Percentiles rank a stretch among this genome's conserved stretches.
Evolutionary conservation across 2,888 invertebrate species (phyloP).

Genomic region (Apeira syringaria): DNA sequence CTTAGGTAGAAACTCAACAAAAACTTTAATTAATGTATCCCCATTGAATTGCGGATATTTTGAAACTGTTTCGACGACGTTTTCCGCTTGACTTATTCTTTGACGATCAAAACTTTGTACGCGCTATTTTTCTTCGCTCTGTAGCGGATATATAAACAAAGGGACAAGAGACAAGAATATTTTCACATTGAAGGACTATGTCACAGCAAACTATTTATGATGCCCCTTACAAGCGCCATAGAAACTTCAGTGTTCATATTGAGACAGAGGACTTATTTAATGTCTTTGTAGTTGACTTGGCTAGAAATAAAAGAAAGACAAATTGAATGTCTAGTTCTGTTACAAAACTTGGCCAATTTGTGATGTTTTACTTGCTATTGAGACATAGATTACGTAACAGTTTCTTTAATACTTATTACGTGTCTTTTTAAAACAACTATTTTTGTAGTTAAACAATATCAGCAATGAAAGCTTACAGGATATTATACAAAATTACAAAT

Average conservation of each 20-base stretch:
- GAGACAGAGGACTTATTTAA: slow-evolving; percentile 1
- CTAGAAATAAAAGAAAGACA: slow-evolving; percentile 56
- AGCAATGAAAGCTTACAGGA: no score
- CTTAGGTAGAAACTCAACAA: no score
- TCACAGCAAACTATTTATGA: not conserved
- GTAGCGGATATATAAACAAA: slow-evolving; percentile 64
- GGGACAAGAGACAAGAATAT: slow-evolving; percentile 27
- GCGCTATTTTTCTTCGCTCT: slow-evolving; percentile 52
- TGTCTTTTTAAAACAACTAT: no score
- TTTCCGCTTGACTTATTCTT: slow-evolving; percentile 55
- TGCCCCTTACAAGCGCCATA: not conserved
- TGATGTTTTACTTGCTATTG: slow-evolving; percentile 21
- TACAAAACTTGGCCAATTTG: slow-evolving; percentile 47
- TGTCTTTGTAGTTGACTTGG: slow-evolving; percentile 2
- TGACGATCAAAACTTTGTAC: slow-evolving; percentile 53
- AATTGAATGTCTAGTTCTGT: slow-evolving; percentile 55
- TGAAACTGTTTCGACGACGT: slow-evolving; percentile 48
- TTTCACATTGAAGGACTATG: slow-evolving; percentile 1
- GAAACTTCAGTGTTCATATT: not conserved
- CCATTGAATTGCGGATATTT: slow-evolving; percentile 1
- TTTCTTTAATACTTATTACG: no score
- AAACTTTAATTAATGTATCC: not conserved
- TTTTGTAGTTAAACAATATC: no score
- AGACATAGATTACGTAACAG: no score
- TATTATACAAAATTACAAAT: no score